Percentiles rank a stretch among this genome's conserved stretches.
These are phyloP conservation scores for Planiliza haematocheilus DNA, from an alignment of 2,113 vertebrate species.

Conservation along the genomic window DNA sequence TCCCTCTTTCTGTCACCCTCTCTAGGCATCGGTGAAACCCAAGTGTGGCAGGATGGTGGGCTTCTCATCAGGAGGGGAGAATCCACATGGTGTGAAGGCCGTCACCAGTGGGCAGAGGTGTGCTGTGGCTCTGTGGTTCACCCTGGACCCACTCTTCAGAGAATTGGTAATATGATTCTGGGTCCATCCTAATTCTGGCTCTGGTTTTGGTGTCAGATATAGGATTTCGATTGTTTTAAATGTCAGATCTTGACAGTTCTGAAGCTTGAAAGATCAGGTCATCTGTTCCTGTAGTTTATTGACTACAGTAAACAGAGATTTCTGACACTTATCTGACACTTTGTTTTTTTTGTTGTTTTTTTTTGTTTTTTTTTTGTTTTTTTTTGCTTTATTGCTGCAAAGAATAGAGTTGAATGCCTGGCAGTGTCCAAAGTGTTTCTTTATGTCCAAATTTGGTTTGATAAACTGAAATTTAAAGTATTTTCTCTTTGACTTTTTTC, in stretches of 20 bases:
- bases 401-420: too few relatives aligned
- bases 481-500: too few relatives aligned
- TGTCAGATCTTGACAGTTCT: neutral
- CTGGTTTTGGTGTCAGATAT: neutral
- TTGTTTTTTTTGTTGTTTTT: too few relatives aligned
- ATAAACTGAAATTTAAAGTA: too few relatives aligned
- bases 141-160: slow-evolving; percentile 92
- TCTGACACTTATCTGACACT: too few relatives aligned
- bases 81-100: slow-evolving; percentile 94
- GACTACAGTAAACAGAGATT: too few relatives aligned
- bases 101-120: slow-evolving; percentile 95
- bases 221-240: neutral
- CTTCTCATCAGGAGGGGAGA: slow-evolving; percentile 96
- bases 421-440: too few relatives aligned
- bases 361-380: too few relatives aligned
- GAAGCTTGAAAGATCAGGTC: too few relatives aligned
- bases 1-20: neutral
- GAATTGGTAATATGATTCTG: slow-evolving; percentile 87
- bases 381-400: too few relatives aligned
- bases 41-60: slow-evolving; percentile 95
- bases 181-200: neutral
- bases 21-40: slow-evolving; percentile 93
- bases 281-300: too few relatives aligned
- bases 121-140: slow-evolving; percentile 96
- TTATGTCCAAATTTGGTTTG: too few relatives aligned